Evolutionary conservation across 2,888 invertebrate species (phyloP), one percentile per base, ranked within the genome.

Genomic region (Drosophila mulleri): DNA sequence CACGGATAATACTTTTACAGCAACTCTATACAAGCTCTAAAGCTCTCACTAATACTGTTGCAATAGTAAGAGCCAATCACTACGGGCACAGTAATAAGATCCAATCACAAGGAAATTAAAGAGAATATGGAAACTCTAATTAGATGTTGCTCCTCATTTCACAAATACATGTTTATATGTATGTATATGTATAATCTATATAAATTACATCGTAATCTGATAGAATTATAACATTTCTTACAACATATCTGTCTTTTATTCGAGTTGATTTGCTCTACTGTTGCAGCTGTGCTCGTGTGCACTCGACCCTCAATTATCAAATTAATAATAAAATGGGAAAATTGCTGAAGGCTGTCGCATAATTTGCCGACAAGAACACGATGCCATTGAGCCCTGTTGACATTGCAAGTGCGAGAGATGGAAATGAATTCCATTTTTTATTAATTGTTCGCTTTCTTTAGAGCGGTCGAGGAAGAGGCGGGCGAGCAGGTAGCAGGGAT

Each of bases 381-480:
- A 37, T 29, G 59, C 54, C 12, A 59, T 63, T 32, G 57, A 63
- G 70, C 41, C 75, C 23, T 78, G 60, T 74, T 78, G 66, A 77
- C 63, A 78, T 69, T 66, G 59, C 53, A 26, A 42, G 72, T 65
- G 45, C 52, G 65, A 59, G 72, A 72, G 73, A 71, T 71, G 78
- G 63, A 85, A 85, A 80, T 78, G 57, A 83, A 75, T 75, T 73
- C 60, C 61, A 88, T 80, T 83, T 88, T 88, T 86, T 75, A 65
- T 83, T 83, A 83, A 83, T 86, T 83, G 83, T 68, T 39, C 68
- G 57, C 62, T 63, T 67, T 70, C 70, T 39, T 65, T 64, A 44
- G 11, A 18, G 37, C 29, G 11, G n/a, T n/a, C 3, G 23, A 14
- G 41, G 6, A 14, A 14, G 44, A 0, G 3, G 23, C 5, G 48